Conservation (phyloP, 2,888 invertebrate species). For the Frankliniella intonsa region DNA sequence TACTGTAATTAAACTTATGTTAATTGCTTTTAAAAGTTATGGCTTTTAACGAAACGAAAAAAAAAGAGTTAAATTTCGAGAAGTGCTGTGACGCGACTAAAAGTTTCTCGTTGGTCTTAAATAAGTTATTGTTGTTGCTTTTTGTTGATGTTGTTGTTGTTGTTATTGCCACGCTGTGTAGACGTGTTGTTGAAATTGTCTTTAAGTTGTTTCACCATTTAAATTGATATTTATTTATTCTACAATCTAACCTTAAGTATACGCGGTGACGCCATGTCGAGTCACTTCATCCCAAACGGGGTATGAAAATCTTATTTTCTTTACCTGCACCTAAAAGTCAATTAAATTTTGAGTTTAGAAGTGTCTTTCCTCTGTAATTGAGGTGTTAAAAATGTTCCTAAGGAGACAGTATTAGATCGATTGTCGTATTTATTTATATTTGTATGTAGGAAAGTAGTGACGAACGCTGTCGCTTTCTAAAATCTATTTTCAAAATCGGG, state of each 20-base stretch:
- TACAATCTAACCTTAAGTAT: background rate
- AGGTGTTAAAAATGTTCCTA: conserved; percentile 11
- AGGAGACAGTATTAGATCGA: background rate
- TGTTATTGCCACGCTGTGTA: background rate
- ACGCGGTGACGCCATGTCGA: background rate
- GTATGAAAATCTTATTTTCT: background rate
- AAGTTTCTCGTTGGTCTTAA: background rate
- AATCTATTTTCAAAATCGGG: too few species aligned
- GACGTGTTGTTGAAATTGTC: too few species aligned
- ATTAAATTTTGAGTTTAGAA: background rate
- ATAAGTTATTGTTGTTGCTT: background rate
- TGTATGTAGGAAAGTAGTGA: too few species aligned
- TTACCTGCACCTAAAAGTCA: background rate
- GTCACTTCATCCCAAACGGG: background rate
- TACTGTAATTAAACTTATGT: background rate
- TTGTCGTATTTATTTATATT: too few species aligned
- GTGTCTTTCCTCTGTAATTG: background rate
- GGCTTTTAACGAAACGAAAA: too few species aligned
- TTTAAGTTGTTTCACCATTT: too few species aligned
- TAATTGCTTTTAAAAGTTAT: too few species aligned
- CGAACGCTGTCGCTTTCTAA: too few species aligned
- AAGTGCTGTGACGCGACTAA: too few species aligned
- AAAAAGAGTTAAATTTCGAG: too few species aligned
- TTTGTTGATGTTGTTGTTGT: background rate
- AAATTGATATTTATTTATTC: background rate